Evolutionary conservation across 2,888 invertebrate genomes (phyloP).

Genomic region (Pherbina coryleti): DNA sequence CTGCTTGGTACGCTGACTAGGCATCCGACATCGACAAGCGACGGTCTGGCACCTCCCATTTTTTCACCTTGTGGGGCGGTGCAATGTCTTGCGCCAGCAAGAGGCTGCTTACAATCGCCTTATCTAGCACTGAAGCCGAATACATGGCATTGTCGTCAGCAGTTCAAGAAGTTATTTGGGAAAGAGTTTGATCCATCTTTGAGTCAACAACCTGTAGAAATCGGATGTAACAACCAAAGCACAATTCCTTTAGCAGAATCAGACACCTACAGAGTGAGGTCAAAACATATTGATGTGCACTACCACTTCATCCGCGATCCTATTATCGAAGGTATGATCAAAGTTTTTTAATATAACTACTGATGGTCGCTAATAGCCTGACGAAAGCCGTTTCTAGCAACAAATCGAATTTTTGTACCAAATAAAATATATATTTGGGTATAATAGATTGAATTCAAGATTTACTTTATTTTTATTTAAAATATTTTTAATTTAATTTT

Average conservation of each 20-base stretch:
- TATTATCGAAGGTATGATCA: constrained; percentile 17
- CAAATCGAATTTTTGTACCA: constrained; percentile 38
- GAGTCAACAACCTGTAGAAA: not conserved
- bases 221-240: constrained; percentile 44
- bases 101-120: constrained; percentile 37
- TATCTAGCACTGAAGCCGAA: no score
- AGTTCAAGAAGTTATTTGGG: constrained; percentile 38
- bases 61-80: constrained; percentile 35
- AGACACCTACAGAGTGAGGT: constrained; percentile 35
- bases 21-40: constrained; percentile 39
- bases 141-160: constrained; percentile 44
- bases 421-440: constrained; percentile 36
- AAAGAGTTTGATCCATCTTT: constrained; percentile 32
- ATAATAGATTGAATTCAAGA: not conserved
- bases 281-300: constrained; percentile 43
- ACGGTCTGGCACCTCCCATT: constrained; percentile 39
- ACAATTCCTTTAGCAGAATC: constrained; percentile 30
- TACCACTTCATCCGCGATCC: constrained; percentile 36
- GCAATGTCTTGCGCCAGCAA: constrained; percentile 44
- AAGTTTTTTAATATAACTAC: constrained; percentile 30
- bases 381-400: constrained; percentile 38
- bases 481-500: no score
- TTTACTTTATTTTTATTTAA: not conserved
- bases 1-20: constrained; percentile 43
- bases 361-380: constrained; percentile 42